Conservation (phyloP, 1,140 invertebrate genomes). For the Drosophila cardini region DNA sequence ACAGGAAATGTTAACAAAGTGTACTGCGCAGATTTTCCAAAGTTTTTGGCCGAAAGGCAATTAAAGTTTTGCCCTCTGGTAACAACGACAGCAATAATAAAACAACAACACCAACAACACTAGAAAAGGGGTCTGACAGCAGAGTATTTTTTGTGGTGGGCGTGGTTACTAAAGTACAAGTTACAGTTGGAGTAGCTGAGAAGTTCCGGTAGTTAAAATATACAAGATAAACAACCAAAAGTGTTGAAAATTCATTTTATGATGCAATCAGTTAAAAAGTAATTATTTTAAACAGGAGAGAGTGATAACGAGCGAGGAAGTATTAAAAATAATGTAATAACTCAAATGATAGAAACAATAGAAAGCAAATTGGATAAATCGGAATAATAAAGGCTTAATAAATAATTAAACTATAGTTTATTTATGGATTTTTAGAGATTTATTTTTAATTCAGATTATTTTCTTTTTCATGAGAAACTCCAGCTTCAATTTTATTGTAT, state of each 20-base stretch:
- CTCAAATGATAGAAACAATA: background rate
- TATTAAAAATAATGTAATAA: background rate
- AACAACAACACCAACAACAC: conserved; percentile 19
- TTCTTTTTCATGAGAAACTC: too few relatives aligned
- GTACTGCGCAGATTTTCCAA: conserved; percentile 69
- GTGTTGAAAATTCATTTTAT: conserved; percentile 10
- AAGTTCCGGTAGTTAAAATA: conserved; percentile 34
- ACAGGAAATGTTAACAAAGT: conserved; percentile 78
- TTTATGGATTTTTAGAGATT: too few relatives aligned
- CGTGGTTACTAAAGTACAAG: conserved; percentile 10
- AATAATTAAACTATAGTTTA: too few relatives aligned
- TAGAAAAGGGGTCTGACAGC: background rate
- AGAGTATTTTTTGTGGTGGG: conserved; percentile 8
- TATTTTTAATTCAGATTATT: too few relatives aligned
- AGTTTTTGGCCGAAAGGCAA: conserved; percentile 75
- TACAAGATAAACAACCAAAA: conserved; percentile 23
- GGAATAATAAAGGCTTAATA: too few relatives aligned
- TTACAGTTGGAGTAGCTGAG: conserved; percentile 6
- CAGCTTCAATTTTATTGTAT: too few relatives aligned
- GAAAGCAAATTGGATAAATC: too few relatives aligned
- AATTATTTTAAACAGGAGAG: background rate
- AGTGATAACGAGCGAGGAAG: background rate
- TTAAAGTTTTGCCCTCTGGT: conserved; percentile 68
- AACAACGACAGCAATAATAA: conserved; percentile 29
- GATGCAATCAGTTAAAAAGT: conserved; percentile 11